phyloP scores from a whole-genome alignment of 2,113 vertebrate genomes.

The Spheniscus mendiculus region DNA sequence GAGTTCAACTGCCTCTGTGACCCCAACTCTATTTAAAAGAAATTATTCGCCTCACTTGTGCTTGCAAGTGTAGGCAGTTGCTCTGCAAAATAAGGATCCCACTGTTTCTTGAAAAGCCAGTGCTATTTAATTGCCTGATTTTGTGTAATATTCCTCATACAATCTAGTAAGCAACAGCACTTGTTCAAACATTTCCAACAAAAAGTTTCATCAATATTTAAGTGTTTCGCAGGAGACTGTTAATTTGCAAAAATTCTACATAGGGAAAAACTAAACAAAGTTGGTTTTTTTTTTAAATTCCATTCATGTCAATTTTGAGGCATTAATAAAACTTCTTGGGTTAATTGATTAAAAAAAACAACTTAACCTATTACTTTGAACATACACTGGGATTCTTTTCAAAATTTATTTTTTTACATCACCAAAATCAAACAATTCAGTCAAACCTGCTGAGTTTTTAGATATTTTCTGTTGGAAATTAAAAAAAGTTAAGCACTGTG shows the following conservation, averaged over 20 bases:
- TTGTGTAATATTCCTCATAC: background rate
- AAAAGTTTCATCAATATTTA: slow-evolving; percentile 1
- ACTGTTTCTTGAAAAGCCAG: background rate
- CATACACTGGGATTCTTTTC: background rate
- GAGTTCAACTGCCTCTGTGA: background rate
- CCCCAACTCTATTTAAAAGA: background rate
- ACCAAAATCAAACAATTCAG: background rate
- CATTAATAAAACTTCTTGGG: background rate
- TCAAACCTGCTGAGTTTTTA: background rate
- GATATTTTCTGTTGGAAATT: background rate
- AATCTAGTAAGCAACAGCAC: background rate
- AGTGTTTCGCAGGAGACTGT: background rate
- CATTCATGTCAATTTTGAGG: background rate
- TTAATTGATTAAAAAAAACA: background rate
- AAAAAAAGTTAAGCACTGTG: background rate
- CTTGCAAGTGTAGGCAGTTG: background rate
- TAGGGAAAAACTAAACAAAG: background rate
- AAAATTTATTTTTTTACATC: background rate
- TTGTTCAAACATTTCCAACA: background rate
- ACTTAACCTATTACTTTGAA: background rate
- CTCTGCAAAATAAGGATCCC: background rate
- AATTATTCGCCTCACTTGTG: background rate
- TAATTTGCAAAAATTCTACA: background rate
- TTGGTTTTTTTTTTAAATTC: background rate
- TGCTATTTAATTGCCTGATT: background rate